Conservation (phyloP, 2,113 vertebrate species). For the Datnioides undecimradiatus region DNA sequence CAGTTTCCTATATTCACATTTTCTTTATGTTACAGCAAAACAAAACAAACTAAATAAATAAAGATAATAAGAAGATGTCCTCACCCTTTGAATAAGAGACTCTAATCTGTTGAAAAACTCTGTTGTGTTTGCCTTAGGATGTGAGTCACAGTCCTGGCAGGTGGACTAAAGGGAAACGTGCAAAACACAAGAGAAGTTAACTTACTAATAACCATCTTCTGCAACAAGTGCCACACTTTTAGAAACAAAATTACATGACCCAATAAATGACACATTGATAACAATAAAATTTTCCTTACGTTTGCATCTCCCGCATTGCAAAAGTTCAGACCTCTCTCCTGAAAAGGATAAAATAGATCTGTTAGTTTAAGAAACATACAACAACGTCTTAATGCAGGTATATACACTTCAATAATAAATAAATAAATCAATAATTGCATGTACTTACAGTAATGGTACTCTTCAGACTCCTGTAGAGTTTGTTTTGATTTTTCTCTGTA, state of each 20-base stretch:
- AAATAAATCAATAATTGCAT: neutral
- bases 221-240: too few relatives aligned
- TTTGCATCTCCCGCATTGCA: neutral
- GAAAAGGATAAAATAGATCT: slow-evolving; percentile 10
- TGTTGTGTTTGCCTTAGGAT: slow-evolving; percentile 29
- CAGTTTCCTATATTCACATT: neutral
- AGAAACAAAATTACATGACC: neutral
- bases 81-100: slow-evolving; percentile 75
- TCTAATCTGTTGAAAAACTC: slow-evolving; percentile 69
- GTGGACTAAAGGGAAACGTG: slow-evolving; percentile 52
- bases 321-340: slow-evolving; percentile 50
- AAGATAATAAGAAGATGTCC: neutral
- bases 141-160: slow-evolving; percentile 59
- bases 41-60: too few relatives aligned
- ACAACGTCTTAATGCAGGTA: too few relatives aligned
- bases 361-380: neutral
- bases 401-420: too few relatives aligned
- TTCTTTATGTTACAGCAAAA: neutral
- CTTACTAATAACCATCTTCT: neutral
- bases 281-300: slow-evolving; percentile 40
- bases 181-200: neutral
- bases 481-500: fast-evolving
- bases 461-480: slow-evolving; percentile 47
- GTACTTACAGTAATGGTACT: slow-evolving; percentile 58
- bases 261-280: neutral